Evolutionary conservation across 2,113 vertebrate species (phyloP), one percentile per base, ranked within the genome.

Genomic region (Anarrhichthys ocellatus): DNA sequence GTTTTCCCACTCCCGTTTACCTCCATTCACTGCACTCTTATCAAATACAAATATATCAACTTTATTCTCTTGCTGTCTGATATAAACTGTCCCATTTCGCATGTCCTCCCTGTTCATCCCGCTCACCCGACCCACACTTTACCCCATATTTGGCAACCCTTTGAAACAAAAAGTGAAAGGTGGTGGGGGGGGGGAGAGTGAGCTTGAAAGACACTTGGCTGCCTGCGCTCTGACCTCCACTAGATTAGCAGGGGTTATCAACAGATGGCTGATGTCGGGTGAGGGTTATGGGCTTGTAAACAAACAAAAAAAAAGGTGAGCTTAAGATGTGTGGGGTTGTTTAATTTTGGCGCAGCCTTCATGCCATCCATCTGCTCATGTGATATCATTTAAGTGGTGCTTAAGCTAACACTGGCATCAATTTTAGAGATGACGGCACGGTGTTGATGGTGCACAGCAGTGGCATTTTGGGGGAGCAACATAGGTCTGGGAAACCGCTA

Each of bases 191-290:
- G n/a, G 71, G 2, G 10, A 10, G 36, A 7, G 63, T 38, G 78
- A 11, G 56, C 22, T 40, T 13, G 44, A 77, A 84, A 84, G 84
- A 78, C 70, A 76, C 81, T 84, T 79, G 75, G 76, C 88, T 83
- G 87, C 77, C 85, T 86, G 71, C 2, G 73, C 62, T n/a, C 70
- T 91, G 92, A 94, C 93, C 92, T 91, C 84, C 64, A 48, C 27
- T 76, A 89, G 92, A 92, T 93, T 90, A 91, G 89, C 59, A n/a
- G 86, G 54, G 83, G 91, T 91, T 89, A 81, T 91, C 86, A 89
- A 82, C 93, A 93, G 93, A 93, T 92, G 90, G 90, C 69, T 56
- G 73, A n/a, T 17, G 67, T 74, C 22, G 62, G 75, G 75, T 11
- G 72, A 38, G 62, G 61, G 80, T 80, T 62, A 48, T 0, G 2